A percentile compares a stretch with the other conserved stretches of the same genome.
Evolutionary conservation across 2,888 invertebrate species (phyloP).

Genomic region (Caenorhabditis virilis): DNA sequence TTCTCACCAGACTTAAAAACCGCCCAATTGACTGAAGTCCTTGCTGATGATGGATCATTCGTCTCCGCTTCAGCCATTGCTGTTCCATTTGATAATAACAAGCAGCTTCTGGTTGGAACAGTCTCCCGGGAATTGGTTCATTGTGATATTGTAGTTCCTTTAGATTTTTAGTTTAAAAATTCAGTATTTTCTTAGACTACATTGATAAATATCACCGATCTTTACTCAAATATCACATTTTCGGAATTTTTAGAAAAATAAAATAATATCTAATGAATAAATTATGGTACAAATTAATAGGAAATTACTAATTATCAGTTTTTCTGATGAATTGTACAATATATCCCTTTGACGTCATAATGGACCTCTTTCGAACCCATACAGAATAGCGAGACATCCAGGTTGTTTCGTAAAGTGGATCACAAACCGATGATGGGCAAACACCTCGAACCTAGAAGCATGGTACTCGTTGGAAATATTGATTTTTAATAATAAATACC

Average conservation of each 20-base stretch:
- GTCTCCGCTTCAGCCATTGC: slow-evolving; percentile 32
- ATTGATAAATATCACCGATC: background rate
- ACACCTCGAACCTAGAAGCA: slow-evolving; percentile 21
- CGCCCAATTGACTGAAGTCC: slow-evolving; percentile 28
- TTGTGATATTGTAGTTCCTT: slow-evolving; percentile 17
- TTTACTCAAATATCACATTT: no score
- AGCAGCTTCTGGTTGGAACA: slow-evolving; percentile 37
- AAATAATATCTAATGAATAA: background rate
- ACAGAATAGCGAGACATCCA: slow-evolving; percentile 67
- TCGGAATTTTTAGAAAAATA: background rate
- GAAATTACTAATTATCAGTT: background rate
- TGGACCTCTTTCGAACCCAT: slow-evolving; percentile 66
- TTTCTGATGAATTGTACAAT: slow-evolving; percentile 55
- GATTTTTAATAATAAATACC: slow-evolving; percentile 5
- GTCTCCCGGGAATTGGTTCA: slow-evolving; percentile 32
- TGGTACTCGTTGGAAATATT: slow-evolving; percentile 3
- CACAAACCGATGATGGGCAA: slow-evolving; percentile 37
- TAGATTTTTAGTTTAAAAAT: slow-evolving; percentile 9
- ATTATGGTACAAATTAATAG: background rate
- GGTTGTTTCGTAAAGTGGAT: slow-evolving; percentile 53
- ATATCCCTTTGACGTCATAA: slow-evolving; percentile 67
- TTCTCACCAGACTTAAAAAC: slow-evolving; percentile 30
- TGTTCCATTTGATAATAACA: slow-evolving; percentile 13
- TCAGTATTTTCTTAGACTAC: background rate
- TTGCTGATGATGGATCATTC: slow-evolving; percentile 39